Conservation (phyloP, 2,113 vertebrate species). For the Dendrocopos noguchii region DNA sequence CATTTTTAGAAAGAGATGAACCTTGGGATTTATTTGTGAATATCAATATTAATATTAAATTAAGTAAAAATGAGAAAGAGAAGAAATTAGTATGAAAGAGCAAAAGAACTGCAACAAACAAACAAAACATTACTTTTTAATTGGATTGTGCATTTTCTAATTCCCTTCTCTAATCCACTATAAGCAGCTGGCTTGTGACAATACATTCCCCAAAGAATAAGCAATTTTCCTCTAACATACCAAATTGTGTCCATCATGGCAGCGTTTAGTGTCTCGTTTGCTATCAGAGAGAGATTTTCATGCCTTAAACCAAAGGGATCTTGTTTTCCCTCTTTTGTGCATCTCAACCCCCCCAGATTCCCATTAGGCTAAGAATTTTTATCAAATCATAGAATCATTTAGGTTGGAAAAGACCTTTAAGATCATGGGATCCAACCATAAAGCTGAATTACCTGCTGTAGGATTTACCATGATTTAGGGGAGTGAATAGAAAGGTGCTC, state of each 20-base stretch:
- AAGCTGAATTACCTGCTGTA: background rate
- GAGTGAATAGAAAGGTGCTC: background rate
- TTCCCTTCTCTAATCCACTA: conserved; percentile 56
- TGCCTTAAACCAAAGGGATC: background rate
- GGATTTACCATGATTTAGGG: background rate
- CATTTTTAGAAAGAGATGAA: background rate
- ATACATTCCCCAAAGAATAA: conserved; percentile 17
- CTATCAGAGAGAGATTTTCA: background rate
- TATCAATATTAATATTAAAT: conserved; percentile 35
- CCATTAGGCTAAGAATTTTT: background rate
- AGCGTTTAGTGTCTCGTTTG: background rate
- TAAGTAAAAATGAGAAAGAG: background rate
- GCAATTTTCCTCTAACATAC: background rate
- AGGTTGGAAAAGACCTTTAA: background rate
- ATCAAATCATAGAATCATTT: background rate
- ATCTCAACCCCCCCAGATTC: background rate
- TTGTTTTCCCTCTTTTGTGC: background rate
- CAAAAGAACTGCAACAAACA: conserved; percentile 10
- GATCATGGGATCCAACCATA: background rate
- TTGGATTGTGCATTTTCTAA: conserved; percentile 55
- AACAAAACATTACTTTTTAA: conserved; percentile 51
- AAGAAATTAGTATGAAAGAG: background rate
- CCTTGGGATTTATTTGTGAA: conserved; percentile 18
- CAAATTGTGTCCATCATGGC: background rate
- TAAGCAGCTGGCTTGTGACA: conserved; percentile 54